A percentile compares a stretch with the other conserved stretches of the same genome.
These are phyloP conservation scores for Agriopis marginaria DNA, from an alignment of 2,888 invertebrate genomes.

Conservation along the genomic window DNA sequence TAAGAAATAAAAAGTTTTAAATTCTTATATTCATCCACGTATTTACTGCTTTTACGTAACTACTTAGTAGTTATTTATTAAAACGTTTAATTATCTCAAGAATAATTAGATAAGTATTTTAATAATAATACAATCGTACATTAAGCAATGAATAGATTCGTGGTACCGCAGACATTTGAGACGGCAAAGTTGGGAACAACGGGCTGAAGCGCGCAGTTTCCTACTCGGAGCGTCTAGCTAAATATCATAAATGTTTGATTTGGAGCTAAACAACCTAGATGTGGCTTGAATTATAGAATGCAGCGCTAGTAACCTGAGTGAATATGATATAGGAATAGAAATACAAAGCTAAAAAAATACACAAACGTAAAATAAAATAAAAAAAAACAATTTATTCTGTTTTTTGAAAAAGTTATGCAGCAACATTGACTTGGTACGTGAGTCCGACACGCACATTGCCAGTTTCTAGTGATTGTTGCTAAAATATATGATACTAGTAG, in stretches of 20 bases:
- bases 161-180: conserved; percentile 15
- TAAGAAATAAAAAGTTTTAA: too few relatives aligned
- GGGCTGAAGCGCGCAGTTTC: conserved; percentile 9
- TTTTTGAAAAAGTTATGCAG: too few relatives aligned
- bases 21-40: too few relatives aligned
- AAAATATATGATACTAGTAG: too few relatives aligned
- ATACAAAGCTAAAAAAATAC: not conserved
- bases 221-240: conserved; percentile 24
- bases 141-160: conserved; percentile 11
- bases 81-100: not conserved
- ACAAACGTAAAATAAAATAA: too few relatives aligned
- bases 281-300: conserved; percentile 10
- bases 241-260: conserved; percentile 35
- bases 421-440: too few relatives aligned
- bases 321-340: not conserved
- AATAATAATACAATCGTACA: not conserved
- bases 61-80: not conserved
- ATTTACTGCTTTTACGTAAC: not conserved
- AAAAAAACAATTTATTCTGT: too few relatives aligned
- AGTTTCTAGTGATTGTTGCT: too few relatives aligned
- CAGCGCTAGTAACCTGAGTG: not conserved
- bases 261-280: conserved; percentile 12
- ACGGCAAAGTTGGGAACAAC: conserved; percentile 25
- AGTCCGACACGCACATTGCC: too few relatives aligned
- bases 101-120: too few relatives aligned